Evolutionary conservation across 2,113 vertebrate genomes (phyloP).

Genomic region (Rhineura floridana): DNA sequence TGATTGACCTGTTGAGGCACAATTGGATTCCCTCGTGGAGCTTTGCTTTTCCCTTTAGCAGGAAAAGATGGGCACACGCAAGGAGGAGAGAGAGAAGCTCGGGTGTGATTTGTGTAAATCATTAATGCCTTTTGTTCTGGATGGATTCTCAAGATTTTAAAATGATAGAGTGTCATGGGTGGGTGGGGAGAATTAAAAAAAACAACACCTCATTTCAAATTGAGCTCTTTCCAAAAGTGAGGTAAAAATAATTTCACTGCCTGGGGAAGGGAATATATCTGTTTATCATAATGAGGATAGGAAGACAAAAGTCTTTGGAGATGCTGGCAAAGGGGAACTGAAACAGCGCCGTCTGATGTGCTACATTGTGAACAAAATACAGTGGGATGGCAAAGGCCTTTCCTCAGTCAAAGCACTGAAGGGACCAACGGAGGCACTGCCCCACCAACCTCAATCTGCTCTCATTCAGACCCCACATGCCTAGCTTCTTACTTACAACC

Average conservation of each 20-base stretch:
- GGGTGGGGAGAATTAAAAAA: neutral
- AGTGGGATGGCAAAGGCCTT: neutral
- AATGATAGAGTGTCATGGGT: neutral
- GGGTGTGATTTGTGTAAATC: neutral
- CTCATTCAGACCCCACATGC: too few species aligned
- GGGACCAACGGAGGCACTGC: too few species aligned
- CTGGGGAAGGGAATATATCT: neutral
- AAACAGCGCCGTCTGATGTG: neutral
- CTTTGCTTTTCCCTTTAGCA: neutral
- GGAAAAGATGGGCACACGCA: neutral
- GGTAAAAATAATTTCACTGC: neutral
- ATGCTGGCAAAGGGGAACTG: neutral
- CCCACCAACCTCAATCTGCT: too few species aligned
- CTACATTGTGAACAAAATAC: neutral
- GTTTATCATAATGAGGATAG: neutral
- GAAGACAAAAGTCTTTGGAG: neutral
- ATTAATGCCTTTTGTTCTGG: neutral
- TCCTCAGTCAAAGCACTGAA: neutral
- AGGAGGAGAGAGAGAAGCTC: too few species aligned
- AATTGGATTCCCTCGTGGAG: neutral
- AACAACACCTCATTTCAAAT: neutral
- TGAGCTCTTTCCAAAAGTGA: neutral
- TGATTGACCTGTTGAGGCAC: neutral
- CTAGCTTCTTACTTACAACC: too few species aligned
- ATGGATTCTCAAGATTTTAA: neutral